Base-by-base conservation (phyloP, 2,888 invertebrate genomes). In the Caenorhabditis becei region DNA sequence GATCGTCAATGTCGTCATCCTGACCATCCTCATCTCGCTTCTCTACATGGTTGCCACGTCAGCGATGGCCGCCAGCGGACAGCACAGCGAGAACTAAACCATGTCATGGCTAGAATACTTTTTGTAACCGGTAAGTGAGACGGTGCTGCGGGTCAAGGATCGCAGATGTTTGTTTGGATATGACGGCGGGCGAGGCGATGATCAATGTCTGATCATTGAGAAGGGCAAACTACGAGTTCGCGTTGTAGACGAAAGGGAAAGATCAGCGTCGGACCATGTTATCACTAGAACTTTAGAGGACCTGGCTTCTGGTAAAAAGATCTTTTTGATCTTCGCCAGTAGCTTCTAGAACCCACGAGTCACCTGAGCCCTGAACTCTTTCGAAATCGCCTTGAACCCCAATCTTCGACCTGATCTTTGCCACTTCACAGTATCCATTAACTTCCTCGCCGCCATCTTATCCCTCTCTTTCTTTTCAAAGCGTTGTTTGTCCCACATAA, bases 1-100 rank as follows among this genome's bases (percentile, higher is more conserved):
- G 32, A 85, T 86, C 65, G 85, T 90, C 66, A 90, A 90, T 75
- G 78, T 90, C 16, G 59, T 88, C 65, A 90, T 90, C 77, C 82
- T 90, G 11, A 83, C 87, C 26, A 70, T 86, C 20, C 85, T 90
- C 35, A 88, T 90, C 66, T 71, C 77, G 54, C 83, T 89, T 62
- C 83, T 90, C 53, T 90, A 90, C 80, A 88, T 90, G 85, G 83
- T 90, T 49, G 90, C 89, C 72, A 88, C 89, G 26, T 88, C 88
- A 23, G 89, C 89, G 20, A 88, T 88, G 89, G 86, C 87, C 58
- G 88, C 84, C 37, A 77, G 81, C 72, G 83, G 82, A 61, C 75
- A 63, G 65, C 83, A 88, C 58, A 83, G 80, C 62, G 87, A 88
- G 74, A 80, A 88, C 59, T 88, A 78, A 54, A 51, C 4, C 51